Conservation (phyloP, 2,797 vertebrate species). For the Cichlasoma orientale region DNA sequence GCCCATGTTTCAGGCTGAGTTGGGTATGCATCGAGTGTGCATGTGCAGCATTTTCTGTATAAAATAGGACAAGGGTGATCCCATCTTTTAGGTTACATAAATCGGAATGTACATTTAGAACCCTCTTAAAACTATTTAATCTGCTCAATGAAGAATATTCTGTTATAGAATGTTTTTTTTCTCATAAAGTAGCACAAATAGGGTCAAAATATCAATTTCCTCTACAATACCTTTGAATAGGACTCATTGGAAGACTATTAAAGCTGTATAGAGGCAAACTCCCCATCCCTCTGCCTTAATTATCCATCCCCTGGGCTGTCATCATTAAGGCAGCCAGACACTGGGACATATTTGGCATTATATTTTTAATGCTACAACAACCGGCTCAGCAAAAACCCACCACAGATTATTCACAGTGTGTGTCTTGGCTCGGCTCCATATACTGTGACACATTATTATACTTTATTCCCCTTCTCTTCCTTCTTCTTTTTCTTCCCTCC, state of each 20-base stretch:
- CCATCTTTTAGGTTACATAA: slow-evolving; percentile 1
- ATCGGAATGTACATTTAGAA: neutral
- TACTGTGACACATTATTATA: slow-evolving; percentile 73
- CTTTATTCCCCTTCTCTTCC: slow-evolving; percentile 34
- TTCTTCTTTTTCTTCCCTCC: neutral
- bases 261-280: slow-evolving; percentile 41
- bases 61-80: neutral
- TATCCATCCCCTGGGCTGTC: slow-evolving; percentile 64
- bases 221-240: slow-evolving; percentile 12
- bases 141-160: neutral
- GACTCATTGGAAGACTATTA: slow-evolving; percentile 45
- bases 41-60: neutral
- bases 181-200: neutral
- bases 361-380: slow-evolving; percentile 75
- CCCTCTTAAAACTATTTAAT: neutral
- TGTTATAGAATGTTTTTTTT: neutral
- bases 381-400: slow-evolving; percentile 71
- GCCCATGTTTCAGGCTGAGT: neutral
- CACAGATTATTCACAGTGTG: slow-evolving; percentile 73
- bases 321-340: slow-evolving; percentile 71
- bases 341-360: slow-evolving; percentile 69
- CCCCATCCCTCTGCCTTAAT: slow-evolving; percentile 65
- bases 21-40: neutral
- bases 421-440: slow-evolving; percentile 70
- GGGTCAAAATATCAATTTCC: slow-evolving; percentile 19